Evolutionary conservation across 2,113 vertebrate genomes (phyloP), one percentile per base, ranked within the genome.

Genomic region (Felis chaus): DNA sequence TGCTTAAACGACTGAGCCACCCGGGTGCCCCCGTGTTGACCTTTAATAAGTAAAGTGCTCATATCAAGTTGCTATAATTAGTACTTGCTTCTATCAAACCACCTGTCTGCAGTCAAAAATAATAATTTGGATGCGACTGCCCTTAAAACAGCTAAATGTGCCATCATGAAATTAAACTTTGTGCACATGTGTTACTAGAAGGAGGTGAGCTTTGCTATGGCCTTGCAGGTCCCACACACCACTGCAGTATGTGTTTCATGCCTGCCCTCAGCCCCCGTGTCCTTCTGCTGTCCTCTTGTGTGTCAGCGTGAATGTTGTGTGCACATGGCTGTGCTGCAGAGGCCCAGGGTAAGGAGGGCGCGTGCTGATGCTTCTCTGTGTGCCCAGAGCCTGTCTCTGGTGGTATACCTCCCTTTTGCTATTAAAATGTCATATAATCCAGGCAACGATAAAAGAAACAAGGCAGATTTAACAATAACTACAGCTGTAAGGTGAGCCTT

Each of bases 91-190:
- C 57, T 94, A 90, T 97, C 97, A 97, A 98, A 98, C 98, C 97
- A 99, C 98, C 33, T 95, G 92, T 98, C 97, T 98, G 96, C 93
- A 97, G 98, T 97, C 96, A 96, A 97, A 90, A 95, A 95, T 98
- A 97, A 96, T 79, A 65, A 86, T 93, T 96, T 93, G 84, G 31
- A 85, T 73, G 78, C 97, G 98, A 98, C 97, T 97, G 97, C 98
- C 98, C 98, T 98, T 98, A 95, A 97, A 98, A 96, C 97, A 98
- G 84, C 97, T 95, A 98, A 97, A 98, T 95, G 98, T 83, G 45
- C 27, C 98, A 95, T 97, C 98, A 97, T 98, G 98, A 99, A 99
- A 99, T 99, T 99, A 99, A 99, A 99, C 99, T 99, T 98, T 97
- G 92, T 98, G 98, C 97, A 97, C 98, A 98, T 98, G 99, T 99